Evolutionary conservation across 2,888 invertebrate genomes (phyloP).

Genomic region (Hyalella azteca): DNA sequence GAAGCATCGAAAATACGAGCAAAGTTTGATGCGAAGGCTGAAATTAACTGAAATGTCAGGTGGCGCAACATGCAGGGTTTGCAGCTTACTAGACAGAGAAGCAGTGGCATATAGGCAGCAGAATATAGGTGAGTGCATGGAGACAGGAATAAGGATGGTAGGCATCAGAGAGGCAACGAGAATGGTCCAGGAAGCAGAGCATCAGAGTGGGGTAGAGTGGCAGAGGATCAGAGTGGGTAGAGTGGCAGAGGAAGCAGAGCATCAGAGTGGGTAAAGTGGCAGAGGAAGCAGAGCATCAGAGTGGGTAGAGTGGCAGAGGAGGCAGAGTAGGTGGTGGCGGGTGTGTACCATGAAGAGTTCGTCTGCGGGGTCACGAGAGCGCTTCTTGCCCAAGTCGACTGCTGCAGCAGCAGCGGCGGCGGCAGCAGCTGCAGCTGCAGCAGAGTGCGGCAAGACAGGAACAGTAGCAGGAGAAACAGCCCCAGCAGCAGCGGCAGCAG

Average conservation of each 20-base stretch:
- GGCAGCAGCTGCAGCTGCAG: conserved; percentile 63
- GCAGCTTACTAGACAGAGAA: too few relatives aligned
- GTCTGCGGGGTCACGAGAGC: conserved; percentile 84
- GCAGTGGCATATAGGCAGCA: too few relatives aligned
- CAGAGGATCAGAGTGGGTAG: background rate
- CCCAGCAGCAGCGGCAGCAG: conserved; percentile 59
- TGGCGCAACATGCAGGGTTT: too few relatives aligned
- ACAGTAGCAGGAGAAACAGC: conserved; percentile 57
- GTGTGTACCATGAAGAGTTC: conserved; percentile 93
- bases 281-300: background rate
- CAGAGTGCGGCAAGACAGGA: conserved; percentile 59
- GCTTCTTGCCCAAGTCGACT: conserved; percentile 92
- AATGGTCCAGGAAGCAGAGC: background rate
- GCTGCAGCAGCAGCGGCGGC: conserved; percentile 63
- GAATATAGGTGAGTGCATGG: background rate
- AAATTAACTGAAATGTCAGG: too few relatives aligned
- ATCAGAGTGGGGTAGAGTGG: background rate
- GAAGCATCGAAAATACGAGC: too few relatives aligned
- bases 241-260: conserved; percentile 58
- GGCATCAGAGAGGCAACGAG: background rate
- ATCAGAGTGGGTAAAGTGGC: background rate
- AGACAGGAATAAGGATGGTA: background rate
- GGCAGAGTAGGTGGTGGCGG: conserved; percentile 63
- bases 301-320: background rate
- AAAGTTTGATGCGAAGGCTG: too few relatives aligned